Conservation (phyloP, 2,113 vertebrate species). For the Cyprinodon brontotheroides region DNA sequence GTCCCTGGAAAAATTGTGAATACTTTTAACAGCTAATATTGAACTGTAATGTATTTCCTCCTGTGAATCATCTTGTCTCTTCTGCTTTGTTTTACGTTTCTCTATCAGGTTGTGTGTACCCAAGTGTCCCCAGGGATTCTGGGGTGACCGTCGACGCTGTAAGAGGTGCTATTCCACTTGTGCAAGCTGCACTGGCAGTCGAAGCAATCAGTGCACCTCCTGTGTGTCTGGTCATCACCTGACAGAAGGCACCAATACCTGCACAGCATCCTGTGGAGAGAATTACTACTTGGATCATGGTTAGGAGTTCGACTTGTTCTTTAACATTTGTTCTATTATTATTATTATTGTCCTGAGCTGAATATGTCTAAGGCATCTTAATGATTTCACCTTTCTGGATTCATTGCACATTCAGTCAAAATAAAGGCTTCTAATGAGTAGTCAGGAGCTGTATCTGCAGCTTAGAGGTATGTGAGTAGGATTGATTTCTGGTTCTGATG, state of each 20-base stretch:
- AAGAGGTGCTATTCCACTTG: slow-evolving; percentile 91
- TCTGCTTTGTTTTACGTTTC: slow-evolving; percentile 22
- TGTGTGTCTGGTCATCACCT: slow-evolving; percentile 89
- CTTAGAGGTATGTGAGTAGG: slow-evolving; percentile 41
- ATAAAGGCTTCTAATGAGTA: slow-evolving; percentile 41
- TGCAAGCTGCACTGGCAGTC: slow-evolving; percentile 88
- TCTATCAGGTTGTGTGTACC: slow-evolving; percentile 86
- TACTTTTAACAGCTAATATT: too few relatives aligned
- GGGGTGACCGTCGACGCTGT: slow-evolving; percentile 90
- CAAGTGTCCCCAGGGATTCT: slow-evolving; percentile 89
- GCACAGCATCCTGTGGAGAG: slow-evolving; percentile 86
- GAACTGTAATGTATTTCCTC: not conserved
- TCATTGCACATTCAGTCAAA: slow-evolving; percentile 6
- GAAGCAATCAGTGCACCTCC: slow-evolving; percentile 88
- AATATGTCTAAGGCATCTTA: not conserved
- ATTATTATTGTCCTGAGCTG: not conserved
- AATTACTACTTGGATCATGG: slow-evolving; percentile 89
- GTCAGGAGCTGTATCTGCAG: slow-evolving; percentile 35
- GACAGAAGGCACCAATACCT: slow-evolving; percentile 85
- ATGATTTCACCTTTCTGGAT: slow-evolving; percentile 1
- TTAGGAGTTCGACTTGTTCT: slow-evolving; percentile 60
- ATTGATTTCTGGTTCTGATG: slow-evolving; percentile 53
- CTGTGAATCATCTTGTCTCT: not conserved
- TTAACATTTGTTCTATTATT: not conserved
- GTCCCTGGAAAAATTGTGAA: too few relatives aligned